Base-by-base conservation (phyloP, 2,113 vertebrate genomes). In the Pedionomus torquatus region DNA sequence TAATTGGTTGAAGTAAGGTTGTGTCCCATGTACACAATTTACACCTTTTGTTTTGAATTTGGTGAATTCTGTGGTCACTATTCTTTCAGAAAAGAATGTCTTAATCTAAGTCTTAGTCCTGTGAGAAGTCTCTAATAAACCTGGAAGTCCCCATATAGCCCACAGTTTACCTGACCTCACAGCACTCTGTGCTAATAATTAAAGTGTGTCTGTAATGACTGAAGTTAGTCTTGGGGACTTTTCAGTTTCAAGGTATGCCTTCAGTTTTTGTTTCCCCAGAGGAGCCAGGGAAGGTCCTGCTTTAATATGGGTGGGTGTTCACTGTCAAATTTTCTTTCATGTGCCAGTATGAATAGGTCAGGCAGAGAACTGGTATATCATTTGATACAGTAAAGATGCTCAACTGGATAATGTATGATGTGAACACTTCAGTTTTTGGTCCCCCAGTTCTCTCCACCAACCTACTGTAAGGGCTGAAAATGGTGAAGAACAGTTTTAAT, bases 11-110 rank as follows among this genome's bases (percentile, higher is more conserved):
- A 33, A 85, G 17, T 33, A 14, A 71, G 8, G 5, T 41, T 63
- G 9, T 83, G 57, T 46, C 10, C 14, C 3, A 13, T 0, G 0
- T 19, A 43, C 1, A 0, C 49, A 69, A 12, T n/a, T 30, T 28
- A 25, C 5, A 7, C 25, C 10, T 79, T 63, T 21, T 26, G 11
- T 35, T 94, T 61, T 28, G 4, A 46, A 37, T 64, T 61, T 74
- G 19, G 6, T 44, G 11, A 15, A 78, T 71, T 11, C 30, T 66
- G 11, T 58, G 20, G 12, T 83, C 21, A 2, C 17, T 72, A 3
- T 58, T 93, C 19, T 80, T 87, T 58, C 21, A 79, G 48, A 41
- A 39, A 84, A 84, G 3, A 17, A n/a, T 21, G 85, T 65, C 3
- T 3, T 44, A 52, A 75, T 91, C 24, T 9, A 74, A 54, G 14